phyloP scores from a whole-genome alignment of 2,888 invertebrate species.

The Sphinx pinastri region DNA sequence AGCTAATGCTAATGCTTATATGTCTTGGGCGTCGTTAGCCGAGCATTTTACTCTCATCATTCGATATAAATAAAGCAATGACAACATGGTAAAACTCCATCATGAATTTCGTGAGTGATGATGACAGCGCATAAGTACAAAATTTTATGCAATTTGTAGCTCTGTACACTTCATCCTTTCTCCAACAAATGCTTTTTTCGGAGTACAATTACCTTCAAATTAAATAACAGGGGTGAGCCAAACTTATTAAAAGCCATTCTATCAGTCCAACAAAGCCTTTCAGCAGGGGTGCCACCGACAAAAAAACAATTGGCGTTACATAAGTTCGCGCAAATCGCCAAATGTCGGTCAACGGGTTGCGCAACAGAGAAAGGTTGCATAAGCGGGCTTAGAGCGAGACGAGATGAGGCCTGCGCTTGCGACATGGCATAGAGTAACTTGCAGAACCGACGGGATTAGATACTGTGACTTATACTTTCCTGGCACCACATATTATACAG shows the following conservation, averaged over 20 bases:
- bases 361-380: slow-evolving; percentile 81
- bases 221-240: background rate
- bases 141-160: too few relatives aligned
- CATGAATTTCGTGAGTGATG: too few relatives aligned
- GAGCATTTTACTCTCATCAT: too few relatives aligned
- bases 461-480: background rate
- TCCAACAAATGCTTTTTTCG: too few relatives aligned
- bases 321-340: slow-evolving; percentile 62
- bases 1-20: too few relatives aligned
- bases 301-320: slow-evolving; percentile 67
- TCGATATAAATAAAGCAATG: too few relatives aligned
- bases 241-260: background rate
- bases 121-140: background rate
- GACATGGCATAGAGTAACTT: slow-evolving; percentile 52
- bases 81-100: too few relatives aligned
- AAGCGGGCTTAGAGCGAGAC: slow-evolving; percentile 69
- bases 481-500: background rate
- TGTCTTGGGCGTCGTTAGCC: too few relatives aligned
- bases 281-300: slow-evolving; percentile 41
- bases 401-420: slow-evolving; percentile 74
- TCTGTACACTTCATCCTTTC: too few relatives aligned
- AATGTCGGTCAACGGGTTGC: slow-evolving; percentile 78
- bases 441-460: slow-evolving; percentile 4
- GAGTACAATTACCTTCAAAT: too few relatives aligned
- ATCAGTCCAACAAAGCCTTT: slow-evolving; percentile 16